Conservation (phyloP, 2,888 invertebrate genomes). For the Phaedon cochleariae region DNA sequence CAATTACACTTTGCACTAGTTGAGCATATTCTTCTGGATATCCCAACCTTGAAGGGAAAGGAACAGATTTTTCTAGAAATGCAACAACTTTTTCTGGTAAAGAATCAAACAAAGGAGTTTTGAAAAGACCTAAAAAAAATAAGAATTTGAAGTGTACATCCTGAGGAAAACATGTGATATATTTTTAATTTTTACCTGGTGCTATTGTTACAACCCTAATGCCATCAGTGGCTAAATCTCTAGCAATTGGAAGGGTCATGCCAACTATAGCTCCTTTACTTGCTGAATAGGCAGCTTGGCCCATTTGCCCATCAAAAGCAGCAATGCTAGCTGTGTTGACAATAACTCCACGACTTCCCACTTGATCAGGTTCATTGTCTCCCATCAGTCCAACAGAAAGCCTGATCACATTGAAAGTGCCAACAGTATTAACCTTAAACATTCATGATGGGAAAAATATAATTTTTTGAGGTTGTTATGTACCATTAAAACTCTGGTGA, state of each 20-base stretch:
- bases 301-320: slow-evolving; percentile 96
- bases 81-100: slow-evolving; percentile 85
- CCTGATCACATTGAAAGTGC: slow-evolving; percentile 93
- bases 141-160: no score
- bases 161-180: neutral
- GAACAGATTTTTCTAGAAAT: slow-evolving; percentile 81
- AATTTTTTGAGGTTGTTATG: no score
- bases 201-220: slow-evolving; percentile 84
- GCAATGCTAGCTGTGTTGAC: slow-evolving; percentile 96
- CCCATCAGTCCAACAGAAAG: slow-evolving; percentile 84
- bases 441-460: no score
- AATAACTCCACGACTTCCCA: slow-evolving; percentile 92
- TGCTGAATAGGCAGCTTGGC: slow-evolving; percentile 93
- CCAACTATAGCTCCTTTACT: slow-evolving; percentile 92
- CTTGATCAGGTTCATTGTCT: slow-evolving; percentile 79
- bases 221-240: slow-evolving; percentile 84
- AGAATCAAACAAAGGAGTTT: slow-evolving; percentile 80
- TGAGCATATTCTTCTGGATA: slow-evolving; percentile 88
- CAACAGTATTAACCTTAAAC: slow-evolving; percentile 82
- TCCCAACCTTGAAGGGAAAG: slow-evolving; percentile 85
- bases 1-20: slow-evolving; percentile 82
- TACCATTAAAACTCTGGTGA: slow-evolving; percentile 77
- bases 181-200: slow-evolving; percentile 67
- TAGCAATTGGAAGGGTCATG: slow-evolving; percentile 95
- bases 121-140: slow-evolving; percentile 80